Evolutionary conservation across 2,888 invertebrate species (phyloP), one percentile per base, ranked within the genome.

Genomic region (Campoletis raptor): DNA sequence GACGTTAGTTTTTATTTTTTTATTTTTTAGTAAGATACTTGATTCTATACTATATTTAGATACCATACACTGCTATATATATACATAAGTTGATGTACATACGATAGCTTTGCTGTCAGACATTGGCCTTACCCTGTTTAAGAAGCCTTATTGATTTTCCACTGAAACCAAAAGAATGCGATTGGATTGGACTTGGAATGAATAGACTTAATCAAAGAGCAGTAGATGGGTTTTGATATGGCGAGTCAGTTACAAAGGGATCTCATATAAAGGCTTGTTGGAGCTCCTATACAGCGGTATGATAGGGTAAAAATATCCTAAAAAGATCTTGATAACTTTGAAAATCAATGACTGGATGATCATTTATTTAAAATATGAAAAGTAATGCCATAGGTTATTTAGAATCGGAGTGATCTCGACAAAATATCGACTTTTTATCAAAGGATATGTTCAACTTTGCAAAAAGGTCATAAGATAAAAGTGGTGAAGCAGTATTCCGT

Each of bases 161-260:
- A 81, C 66, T 40, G 81, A 81, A 81, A 66, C 81, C 81, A 74
- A 66, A 81, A 54, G 66, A 81, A 74, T 74, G 73, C 81, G 66
- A 81, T 74, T 81, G 81, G 81, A 81, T 81, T 81, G 73, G 81
- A 64, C 12, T 52, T 52, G 52, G 15, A 67, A 73, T 67, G 73
- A 81, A 52, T 30, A 57, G 52, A 61, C 54, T 81, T 54, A 64
- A 81, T 61, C 57, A 37, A 73, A 73, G 64, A 18, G 37, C 12
- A 36, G n/a, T 15, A 9, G 36, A 18, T 36, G 57, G 42, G 67
- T 67, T 66, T 40, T 73, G 72, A 74, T 52, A 52, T 15, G 66
- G 24, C 24, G 48, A 48, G 64, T n/a, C 57, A 70, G 37, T 64
- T 40, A 73, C 40, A 52, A 24, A 52, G 81, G 18, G 12, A 64